Conservation (phyloP, 92 coral and sea anemone genomes). For the Bergia puertoricense region DNA sequence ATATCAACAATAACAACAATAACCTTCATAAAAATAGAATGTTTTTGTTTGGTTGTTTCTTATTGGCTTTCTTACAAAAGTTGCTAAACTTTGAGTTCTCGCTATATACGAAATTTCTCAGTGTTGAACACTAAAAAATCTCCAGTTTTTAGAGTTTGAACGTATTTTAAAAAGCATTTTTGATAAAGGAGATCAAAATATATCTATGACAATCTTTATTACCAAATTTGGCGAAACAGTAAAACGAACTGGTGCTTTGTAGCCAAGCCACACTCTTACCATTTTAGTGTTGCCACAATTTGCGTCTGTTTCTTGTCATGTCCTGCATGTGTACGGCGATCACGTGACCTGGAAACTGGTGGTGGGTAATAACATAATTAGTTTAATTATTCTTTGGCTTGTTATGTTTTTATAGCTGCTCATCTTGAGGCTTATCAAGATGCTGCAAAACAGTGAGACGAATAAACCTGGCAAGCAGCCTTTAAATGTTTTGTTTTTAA, state of each 20-base stretch:
- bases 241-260: not conserved
- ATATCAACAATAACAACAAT: not conserved
- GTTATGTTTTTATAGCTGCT: not conserved
- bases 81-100: too few species aligned
- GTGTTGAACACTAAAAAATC: not conserved
- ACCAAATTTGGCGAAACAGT: not conserved
- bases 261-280: constrained; percentile 55
- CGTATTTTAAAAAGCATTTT: too few species aligned
- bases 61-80: too few species aligned
- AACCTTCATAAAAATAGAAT: not conserved
- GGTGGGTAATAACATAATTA: not conserved
- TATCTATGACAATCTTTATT: too few species aligned
- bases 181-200: too few species aligned
- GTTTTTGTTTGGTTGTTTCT: too few species aligned
- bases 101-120: too few species aligned
- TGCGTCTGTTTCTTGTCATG: constrained; percentile 88
- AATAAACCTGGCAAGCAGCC: not conserved
- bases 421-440: not conserved
- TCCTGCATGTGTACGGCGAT: constrained; percentile 51
- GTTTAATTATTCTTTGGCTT: not conserved
- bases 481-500: too few species aligned
- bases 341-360: constrained; percentile 33
- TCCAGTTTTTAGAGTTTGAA: not conserved
- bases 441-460: not conserved
- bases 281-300: constrained; percentile 80